phyloP scores from a whole-genome alignment of 37 sponge, comb jelly and placozoan genomes.

The Cliona cf. orientalis region DNA sequence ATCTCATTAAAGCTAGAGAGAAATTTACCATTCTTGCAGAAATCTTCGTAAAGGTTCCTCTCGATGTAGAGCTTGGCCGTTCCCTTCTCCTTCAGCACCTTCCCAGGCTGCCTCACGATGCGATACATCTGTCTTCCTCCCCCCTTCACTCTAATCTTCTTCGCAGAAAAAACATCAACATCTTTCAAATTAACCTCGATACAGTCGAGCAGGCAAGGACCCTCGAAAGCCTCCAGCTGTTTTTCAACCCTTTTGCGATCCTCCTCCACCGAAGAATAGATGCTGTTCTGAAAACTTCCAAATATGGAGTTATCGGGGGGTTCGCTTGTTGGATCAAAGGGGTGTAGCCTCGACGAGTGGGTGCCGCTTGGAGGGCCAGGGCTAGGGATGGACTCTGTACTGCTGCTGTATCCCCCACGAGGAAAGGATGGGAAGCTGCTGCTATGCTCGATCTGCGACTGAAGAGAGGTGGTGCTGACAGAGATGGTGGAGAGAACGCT shows the following conservation, averaged over 20 bases:
- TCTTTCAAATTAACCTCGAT: slow-evolving; percentile 72
- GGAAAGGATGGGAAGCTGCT: background rate
- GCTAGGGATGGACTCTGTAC: background rate
- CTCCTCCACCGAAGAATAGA: background rate
- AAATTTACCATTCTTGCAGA: slow-evolving; percentile 74
- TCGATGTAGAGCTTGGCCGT: slow-evolving; percentile 76
- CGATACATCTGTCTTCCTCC: slow-evolving; percentile 33
- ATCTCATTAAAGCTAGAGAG: too few species aligned
- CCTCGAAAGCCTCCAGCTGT: slow-evolving; percentile 28
- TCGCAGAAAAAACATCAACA: slow-evolving; percentile 92
- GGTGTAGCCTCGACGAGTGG: background rate
- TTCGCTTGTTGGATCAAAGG: background rate
- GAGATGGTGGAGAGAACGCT: slow-evolving; percentile 11
- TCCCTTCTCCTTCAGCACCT: slow-evolving; percentile 84
- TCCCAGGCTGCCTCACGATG: slow-evolving; percentile 63
- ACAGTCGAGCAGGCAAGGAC: slow-evolving; percentile 88
- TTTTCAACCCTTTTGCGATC: slow-evolving; percentile 38
- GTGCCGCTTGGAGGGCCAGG: background rate
- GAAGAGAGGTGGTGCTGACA: background rate
- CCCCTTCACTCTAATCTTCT: slow-evolving; percentile 5
- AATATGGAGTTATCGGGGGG: background rate
- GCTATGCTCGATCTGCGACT: background rate
- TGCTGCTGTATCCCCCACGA: background rate
- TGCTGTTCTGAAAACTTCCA: background rate
- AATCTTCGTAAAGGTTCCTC: slow-evolving; percentile 89